phyloP scores from a whole-genome alignment of 1,140 invertebrate genomes.

The Drosophila insularis region DNA sequence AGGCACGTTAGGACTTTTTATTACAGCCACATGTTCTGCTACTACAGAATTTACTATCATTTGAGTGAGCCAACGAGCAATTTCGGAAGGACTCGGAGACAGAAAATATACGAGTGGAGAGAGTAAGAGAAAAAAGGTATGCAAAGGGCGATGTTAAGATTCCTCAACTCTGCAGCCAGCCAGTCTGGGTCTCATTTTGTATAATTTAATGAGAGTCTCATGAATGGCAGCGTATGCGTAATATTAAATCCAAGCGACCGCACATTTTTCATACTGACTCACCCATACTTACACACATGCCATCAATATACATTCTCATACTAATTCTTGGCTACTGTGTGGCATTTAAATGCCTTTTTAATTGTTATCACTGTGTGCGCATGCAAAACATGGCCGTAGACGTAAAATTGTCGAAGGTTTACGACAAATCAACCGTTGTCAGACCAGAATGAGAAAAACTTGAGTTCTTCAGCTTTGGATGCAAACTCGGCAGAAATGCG shows the following conservation, averaged over 20 bases:
- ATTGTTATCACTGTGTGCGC: constrained; percentile 55
- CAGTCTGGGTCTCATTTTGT: constrained; percentile 43
- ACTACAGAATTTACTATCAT: neutral
- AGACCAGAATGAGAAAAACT: too few species aligned
- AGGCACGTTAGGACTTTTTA: constrained; percentile 59
- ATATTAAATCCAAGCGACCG: constrained; percentile 67
- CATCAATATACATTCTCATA: constrained; percentile 18
- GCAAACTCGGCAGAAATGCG: too few species aligned
- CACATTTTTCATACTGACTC: constrained; percentile 68
- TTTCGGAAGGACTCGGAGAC: neutral
- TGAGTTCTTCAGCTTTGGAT: too few species aligned
- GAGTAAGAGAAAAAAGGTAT: neutral
- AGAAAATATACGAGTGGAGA: neutral
- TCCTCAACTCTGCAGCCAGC: constrained; percentile 27
- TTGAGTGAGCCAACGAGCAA: neutral
- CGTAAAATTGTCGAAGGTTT: neutral
- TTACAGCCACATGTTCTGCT: constrained; percentile 59
- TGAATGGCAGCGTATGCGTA: constrained; percentile 26
- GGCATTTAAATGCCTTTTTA: constrained; percentile 70
- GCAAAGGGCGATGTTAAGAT: neutral
- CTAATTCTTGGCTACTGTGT: constrained; percentile 21
- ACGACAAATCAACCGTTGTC: neutral
- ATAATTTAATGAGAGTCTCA: constrained; percentile 68
- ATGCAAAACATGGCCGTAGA: neutral
- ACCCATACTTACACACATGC: constrained; percentile 5